Percentiles rank a stretch among this genome's conserved stretches.
phyloP scores from a whole-genome alignment of 2,888 invertebrate species.

The Conops quadrifasciatus region DNA sequence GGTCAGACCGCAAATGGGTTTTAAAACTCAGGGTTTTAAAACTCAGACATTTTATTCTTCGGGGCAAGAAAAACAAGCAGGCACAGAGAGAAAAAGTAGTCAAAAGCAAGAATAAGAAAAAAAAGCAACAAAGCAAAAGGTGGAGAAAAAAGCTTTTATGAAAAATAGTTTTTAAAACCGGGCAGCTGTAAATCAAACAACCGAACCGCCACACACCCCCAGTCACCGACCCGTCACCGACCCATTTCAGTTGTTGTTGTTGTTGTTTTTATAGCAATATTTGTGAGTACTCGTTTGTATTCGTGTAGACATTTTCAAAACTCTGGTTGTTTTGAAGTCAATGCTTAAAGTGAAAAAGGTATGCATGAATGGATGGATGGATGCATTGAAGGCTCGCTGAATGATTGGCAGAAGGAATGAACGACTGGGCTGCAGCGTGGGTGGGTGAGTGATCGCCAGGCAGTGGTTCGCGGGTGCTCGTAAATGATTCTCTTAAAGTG shows the following conservation, averaged over 20 bases:
- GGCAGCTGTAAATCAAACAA: no score
- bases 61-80: no score
- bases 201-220: no score
- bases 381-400: not conserved
- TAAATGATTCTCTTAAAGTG: not conserved
- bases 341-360: not conserved
- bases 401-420: not conserved
- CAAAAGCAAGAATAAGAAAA: no score
- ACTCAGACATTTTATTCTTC: no score
- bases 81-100: no score
- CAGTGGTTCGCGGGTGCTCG: not conserved
- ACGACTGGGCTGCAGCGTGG: not conserved
- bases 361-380: not conserved
- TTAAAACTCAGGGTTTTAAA: not conserved
- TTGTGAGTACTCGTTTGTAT: not conserved
- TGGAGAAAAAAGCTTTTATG: no score
- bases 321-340: not conserved
- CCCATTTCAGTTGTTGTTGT: no score
- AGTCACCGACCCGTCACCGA: no score
- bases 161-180: no score
- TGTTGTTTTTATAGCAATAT: not conserved
- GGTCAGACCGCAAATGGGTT: slow-evolving; percentile 12
- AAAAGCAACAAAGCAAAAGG: no score
- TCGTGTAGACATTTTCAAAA: not conserved
- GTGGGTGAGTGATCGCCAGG: not conserved